phyloP scores from a whole-genome alignment of 1,140 invertebrate genomes.

The Globodera rostochiensis region DNA sequence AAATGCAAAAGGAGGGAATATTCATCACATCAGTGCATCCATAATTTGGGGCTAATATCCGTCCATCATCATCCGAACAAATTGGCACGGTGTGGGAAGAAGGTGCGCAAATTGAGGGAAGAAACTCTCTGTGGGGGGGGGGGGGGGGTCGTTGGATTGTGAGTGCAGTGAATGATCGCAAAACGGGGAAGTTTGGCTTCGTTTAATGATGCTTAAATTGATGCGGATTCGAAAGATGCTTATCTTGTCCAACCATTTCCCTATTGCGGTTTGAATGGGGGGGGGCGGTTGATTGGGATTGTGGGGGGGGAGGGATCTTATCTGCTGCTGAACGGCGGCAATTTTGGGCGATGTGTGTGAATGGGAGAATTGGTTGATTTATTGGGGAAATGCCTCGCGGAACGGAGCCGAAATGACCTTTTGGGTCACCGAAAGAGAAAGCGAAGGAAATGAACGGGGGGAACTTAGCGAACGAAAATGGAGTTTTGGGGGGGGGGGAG shows the following conservation, averaged over 20 bases:
- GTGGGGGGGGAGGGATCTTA: neutral
- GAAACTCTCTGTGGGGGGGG: no score
- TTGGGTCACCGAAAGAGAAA: slow-evolving; percentile 7
- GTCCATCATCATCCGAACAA: neutral
- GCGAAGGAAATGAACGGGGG: neutral
- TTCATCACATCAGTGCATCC: neutral
- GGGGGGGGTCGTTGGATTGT: no score
- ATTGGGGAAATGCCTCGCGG: neutral
- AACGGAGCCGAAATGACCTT: neutral
- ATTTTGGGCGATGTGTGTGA: neutral
- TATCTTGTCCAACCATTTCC: neutral
- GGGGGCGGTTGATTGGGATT: neutral
- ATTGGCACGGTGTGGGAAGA: neutral
- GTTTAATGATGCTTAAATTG: neutral
- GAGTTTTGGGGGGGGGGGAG: no score
- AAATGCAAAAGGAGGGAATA: neutral
- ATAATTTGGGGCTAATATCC: neutral
- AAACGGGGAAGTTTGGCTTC: neutral
- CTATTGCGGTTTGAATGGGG: neutral
- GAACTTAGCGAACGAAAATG: neutral
- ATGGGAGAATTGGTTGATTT: neutral
- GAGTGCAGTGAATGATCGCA: no score
- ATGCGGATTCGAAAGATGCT: neutral
- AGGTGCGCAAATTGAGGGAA: no score
- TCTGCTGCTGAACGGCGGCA: slow-evolving; percentile 7